Base-by-base conservation (phyloP, 53 echinoderm and acorn worm species). In the Arbacia lixula region DNA sequence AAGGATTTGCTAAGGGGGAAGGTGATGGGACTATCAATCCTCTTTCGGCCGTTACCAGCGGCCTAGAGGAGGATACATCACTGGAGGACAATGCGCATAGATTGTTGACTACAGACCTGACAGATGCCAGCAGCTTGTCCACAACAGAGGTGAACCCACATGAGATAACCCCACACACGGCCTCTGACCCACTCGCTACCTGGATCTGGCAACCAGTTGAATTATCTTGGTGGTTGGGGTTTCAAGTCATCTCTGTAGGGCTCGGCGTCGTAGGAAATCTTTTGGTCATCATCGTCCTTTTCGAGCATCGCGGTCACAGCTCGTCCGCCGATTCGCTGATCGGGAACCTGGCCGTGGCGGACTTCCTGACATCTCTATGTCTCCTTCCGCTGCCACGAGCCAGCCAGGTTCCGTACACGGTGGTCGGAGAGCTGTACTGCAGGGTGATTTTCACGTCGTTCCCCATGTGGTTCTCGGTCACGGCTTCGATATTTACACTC, bases 271-370 rank as follows among this genome's bases (percentile, higher is more conserved):
- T 69, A 41, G 69, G 69, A 16, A 69, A 69, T 43, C 43, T 43
- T 22, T 43, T 69, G 2, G 69, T 69, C 26, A 46, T 69, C 12
- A 16, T 69, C 4, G 69, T 69, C n/a, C 69, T 69, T 4, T 43
- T 69, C 21, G 41, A 69, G 16, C 25, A 43, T n/a, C 69, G 69
- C 25, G 14, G 30, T 26, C 14, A 40, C 26, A 25, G 37, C 6
- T 51, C 35, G 21, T 53, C 68, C 10, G 74, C 86, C 65, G 86
- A 90, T 74, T 20, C 61, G 24, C 58, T 89, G 28, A 92, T 92
- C 37, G 92, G 85, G 37, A 31, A 65, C 35, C 77, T 92, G 28
- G 92, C 92, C 9, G 41, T 76, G 51, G 92, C 92, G 11, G 92
- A 92, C 73, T 86, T 92, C 12, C 43, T 92, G 4, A 88, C 88